Evolutionary conservation across 2,888 invertebrate genomes (phyloP), one percentile per base, ranked within the genome.

Genomic region (Leptopilina syphax): DNA sequence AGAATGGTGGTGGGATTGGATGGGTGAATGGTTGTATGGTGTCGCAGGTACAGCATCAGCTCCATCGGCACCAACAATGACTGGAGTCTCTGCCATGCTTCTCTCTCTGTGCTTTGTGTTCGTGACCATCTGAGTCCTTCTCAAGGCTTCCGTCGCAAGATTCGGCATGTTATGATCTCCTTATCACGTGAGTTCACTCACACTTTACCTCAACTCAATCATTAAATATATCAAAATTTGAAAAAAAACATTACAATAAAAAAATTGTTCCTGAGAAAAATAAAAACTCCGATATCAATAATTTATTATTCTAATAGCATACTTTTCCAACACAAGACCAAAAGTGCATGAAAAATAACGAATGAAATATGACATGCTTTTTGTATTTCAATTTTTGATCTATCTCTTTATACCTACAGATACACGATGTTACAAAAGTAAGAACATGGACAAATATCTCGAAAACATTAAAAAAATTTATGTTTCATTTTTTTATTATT

Each of bases 51-150:
- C 91, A 91, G 91, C 91, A 88, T 88, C 89, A 90, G 91, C 90
- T 88, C 88, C 89, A 87, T 87, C 89, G 90, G 89, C 91, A 88
- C 90, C 91, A 89, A 89, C 90, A 88, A 87, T 89, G 89, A 86
- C 90, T 89, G 91, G 91, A 91, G 88, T 90, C 88, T 90, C 91
- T 91, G 90, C 91, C 91, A 91, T 92, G 92, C 91, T 92, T 92
- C 92, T 92, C 88, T 92, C 91, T 92, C 92, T 92, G 91, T 92
- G 92, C 92, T 92, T 92, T 91, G 90, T 92, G 91, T 91, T 91
- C 91, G 91, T 90, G 91, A 90, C 90, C 90, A 88, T 90, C 91
- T 91, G 91, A 91, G 91, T 90, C 91, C 90, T 88, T 88, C 88
- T 86, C 54, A 89, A 89, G 89, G 90, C 90, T 90, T 89, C 87